Evolutionary conservation across 2,888 invertebrate species (phyloP), one percentile per base, ranked within the genome.

Genomic region (Agonopterix arenella): DNA sequence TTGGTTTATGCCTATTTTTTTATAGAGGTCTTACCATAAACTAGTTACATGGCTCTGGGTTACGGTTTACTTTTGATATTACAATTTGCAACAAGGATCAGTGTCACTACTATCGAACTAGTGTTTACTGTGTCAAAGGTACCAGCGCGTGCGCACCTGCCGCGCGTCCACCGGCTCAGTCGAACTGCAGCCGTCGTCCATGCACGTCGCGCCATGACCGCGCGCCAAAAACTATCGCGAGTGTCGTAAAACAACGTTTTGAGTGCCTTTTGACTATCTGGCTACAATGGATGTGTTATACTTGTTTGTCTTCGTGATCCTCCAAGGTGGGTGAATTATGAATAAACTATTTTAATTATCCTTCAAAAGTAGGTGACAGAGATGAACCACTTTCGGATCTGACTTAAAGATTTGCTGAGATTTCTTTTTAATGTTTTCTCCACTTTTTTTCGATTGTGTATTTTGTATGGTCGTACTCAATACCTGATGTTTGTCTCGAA

Each of bases 241-340:
- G 84, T 84, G 84, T 70, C 58, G 56, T 66, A 65, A 66, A 55
- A 53, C 50, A 57, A 62, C 59, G 53, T 61, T 57, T 64, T 59
- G 55, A 69, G 70, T 75, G 78, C 72, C 69, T 73, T 69, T 63
- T 64, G 28, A 28, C 28, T 28, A 28, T 28, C 28, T 28, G 28
- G 70, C 64, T 78, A 58, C 62, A 37, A 85, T 85, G 84, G 83
- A 82, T 83, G 73, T 80, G 70, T 53, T 77, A 57, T 70, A 70
- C 61, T 62, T 75, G 50, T 69, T 70, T 55, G 57, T 73, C 53
- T 48, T 79, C 58, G 52, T 66, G 57, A 54, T 81, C 42, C 48
- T 76, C 36, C 74, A 74, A 80, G 84, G 84, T 84, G 58, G 8
- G 63, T 61, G 44, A 36, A 46, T 56, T 47, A 52, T 49, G 28